These are phyloP conservation scores for Trichacis sp. DNA, from an alignment of 2,888 invertebrate genomes.

Conservation along the genomic window DNA sequence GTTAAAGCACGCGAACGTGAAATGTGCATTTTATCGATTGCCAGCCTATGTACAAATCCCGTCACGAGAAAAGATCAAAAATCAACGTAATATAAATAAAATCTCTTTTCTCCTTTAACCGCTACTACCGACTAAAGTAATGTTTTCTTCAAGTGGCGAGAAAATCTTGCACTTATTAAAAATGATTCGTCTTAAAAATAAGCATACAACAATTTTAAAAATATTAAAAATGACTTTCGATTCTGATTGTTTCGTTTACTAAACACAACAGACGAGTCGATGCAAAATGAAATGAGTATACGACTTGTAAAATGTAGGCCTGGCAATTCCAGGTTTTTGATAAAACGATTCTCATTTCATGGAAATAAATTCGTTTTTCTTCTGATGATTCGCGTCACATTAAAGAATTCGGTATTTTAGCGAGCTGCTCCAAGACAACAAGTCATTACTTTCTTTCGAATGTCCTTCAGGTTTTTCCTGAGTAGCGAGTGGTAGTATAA, in stretches of 20 bases:
- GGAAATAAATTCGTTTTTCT: conserved; percentile 13
- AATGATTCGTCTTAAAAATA: too few species aligned
- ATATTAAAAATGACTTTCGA: background rate
- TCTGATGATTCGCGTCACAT: conserved; percentile 1
- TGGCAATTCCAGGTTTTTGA: too few species aligned
- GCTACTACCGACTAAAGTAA: conserved; percentile 11
- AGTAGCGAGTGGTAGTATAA: conserved; percentile 8
- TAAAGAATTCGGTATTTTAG: too few species aligned
- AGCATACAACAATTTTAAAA: background rate
- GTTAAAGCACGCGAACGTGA: conserved; percentile 47
- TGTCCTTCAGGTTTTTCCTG: conserved; percentile 27
- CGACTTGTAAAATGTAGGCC: too few species aligned
- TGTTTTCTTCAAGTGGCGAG: conserved; percentile 17
- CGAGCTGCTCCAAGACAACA: conserved; percentile 10
- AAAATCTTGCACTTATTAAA: conserved; percentile 7
- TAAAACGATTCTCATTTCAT: conserved; percentile 27
- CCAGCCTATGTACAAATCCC: conserved; percentile 45
- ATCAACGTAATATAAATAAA: conserved; percentile 28
- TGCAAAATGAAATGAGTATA: too few species aligned
- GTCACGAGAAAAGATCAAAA: conserved; percentile 25
- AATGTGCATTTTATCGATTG: conserved; percentile 38
- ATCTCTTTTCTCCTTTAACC: background rate
- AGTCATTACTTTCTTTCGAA: background rate
- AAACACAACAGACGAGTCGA: too few species aligned
- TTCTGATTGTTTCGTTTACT: too few species aligned